phyloP scores from a whole-genome alignment of 1,140 invertebrate genomes.

The Bombus affinis region DNA sequence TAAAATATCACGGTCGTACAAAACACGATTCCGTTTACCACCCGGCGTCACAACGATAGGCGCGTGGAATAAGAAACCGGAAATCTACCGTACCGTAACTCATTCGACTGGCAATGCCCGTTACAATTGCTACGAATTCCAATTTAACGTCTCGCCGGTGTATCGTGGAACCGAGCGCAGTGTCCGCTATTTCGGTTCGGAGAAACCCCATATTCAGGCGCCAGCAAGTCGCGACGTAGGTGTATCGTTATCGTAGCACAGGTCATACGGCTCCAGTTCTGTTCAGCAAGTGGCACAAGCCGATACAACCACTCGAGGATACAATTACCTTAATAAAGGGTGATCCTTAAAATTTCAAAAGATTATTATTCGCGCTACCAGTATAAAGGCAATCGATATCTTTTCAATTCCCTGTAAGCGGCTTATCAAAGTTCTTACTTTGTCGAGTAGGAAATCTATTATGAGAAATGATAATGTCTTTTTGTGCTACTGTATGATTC shows the following conservation, averaged over 20 bases:
- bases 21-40: slow-evolving; percentile 66
- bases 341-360: slow-evolving; percentile 10
- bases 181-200: slow-evolving; percentile 13
- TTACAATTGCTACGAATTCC: slow-evolving; percentile 65
- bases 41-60: slow-evolving; percentile 55
- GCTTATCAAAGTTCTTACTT: slow-evolving; percentile 26
- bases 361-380: not conserved
- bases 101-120: slow-evolving; percentile 60
- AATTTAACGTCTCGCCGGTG: slow-evolving; percentile 31
- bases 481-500: not conserved
- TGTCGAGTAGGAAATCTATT: not conserved
- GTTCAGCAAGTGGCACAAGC: not conserved
- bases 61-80: slow-evolving; percentile 77
- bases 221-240: slow-evolving; percentile 39
- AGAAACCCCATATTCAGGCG: slow-evolving; percentile 31
- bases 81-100: slow-evolving; percentile 69
- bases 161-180: slow-evolving; percentile 12
- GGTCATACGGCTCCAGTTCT: not conserved
- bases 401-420: slow-evolving; percentile 29
- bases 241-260: not conserved
- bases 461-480: not conserved
- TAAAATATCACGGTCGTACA: slow-evolving; percentile 71
- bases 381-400: slow-evolving; percentile 12
- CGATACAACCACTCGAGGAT: not conserved
- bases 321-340: slow-evolving; percentile 21